Evolutionary conservation across 1,140 invertebrate species (phyloP), one percentile per base, ranked within the genome.

Genomic region (Saxidomus purpurata): DNA sequence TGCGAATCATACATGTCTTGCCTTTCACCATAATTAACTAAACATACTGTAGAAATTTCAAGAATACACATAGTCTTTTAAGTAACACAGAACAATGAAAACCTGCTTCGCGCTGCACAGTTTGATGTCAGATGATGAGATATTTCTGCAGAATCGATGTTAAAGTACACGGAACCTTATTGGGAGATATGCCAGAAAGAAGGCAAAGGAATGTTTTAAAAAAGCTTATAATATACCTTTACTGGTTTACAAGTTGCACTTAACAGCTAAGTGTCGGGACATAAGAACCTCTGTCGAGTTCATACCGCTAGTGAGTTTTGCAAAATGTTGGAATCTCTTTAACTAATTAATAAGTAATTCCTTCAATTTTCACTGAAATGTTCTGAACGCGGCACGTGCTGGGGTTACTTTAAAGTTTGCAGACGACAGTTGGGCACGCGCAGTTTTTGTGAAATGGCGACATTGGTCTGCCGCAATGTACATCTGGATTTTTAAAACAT

Each of bases 401-500:
- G 8, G 3, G 43, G 49, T 13, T 55, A 25, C 19, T 79, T 31
- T 36, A 55, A 34, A 15, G 34, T 22, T 67, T 38, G 11, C 76
- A 79, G 76, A 79, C 22, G 76, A 31, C 76, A 49, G 28, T 34
- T 36, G 49, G 76, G 28, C 76, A 79, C 76, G 43, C 47, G 74
- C 40, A 79, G 17, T 79, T 79, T 49, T 79, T 34, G 0, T n/a
- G 55, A 49, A 49, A 79, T 79, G 76, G 76, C 76, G 76, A 79
- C 76, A 59, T 47, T 15, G 25, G 49, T 47, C 25, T 79, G 47
- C 76, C 47, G 28, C 76, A 55, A 79, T 31, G 49, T 36, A 55
- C 47, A 49, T 79, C 76, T 79, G 76, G 76, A 79, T 47, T 31
- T 76, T 79, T 79, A 79, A 79, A 79, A 79, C 43, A 55, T 79